These are phyloP conservation scores for Palythoa grandiflora DNA, from an alignment of 92 coral and sea anemone genomes.

Conservation along the genomic window DNA sequence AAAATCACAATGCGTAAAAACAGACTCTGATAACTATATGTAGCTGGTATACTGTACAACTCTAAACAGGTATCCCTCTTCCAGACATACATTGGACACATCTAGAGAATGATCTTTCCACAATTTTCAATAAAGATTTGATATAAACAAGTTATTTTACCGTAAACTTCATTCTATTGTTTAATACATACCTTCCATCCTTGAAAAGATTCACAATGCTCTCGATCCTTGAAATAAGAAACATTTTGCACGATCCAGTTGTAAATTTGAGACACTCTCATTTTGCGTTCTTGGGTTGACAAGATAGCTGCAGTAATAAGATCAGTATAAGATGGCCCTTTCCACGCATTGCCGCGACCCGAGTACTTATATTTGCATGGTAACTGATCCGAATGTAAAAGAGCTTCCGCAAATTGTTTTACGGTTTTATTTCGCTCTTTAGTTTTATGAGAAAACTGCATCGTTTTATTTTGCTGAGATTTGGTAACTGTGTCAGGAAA, in stretches of 20 bases:
- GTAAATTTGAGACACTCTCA: conserved; percentile 80
- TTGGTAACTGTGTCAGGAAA: background rate
- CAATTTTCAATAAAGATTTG: background rate
- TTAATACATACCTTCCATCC: conserved; percentile 85
- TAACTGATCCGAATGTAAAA: background rate
- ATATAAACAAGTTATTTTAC: background rate
- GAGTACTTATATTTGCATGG: background rate
- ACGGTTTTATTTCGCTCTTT: background rate
- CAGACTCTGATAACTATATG: background rate
- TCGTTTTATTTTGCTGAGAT: background rate
- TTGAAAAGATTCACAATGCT: conserved; percentile 69
- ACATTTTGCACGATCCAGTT: conserved; percentile 80
- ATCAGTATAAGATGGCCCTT: conserved; percentile 80
- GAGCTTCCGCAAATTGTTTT: background rate
- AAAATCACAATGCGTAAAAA: background rate
- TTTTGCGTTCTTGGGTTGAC: conserved; percentile 60
- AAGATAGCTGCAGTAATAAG: conserved; percentile 78
- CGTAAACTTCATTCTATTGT: background rate
- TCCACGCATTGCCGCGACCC: conserved; percentile 75
- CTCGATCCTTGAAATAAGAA: conserved; percentile 81
- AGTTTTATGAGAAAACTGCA: background rate
- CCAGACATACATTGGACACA: background rate
- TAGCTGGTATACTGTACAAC: background rate
- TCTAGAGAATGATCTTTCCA: background rate
- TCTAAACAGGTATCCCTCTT: background rate